These are phyloP conservation scores for Excalfactoria chinensis DNA, from an alignment of 2,113 vertebrate species.

Conservation along the genomic window DNA sequence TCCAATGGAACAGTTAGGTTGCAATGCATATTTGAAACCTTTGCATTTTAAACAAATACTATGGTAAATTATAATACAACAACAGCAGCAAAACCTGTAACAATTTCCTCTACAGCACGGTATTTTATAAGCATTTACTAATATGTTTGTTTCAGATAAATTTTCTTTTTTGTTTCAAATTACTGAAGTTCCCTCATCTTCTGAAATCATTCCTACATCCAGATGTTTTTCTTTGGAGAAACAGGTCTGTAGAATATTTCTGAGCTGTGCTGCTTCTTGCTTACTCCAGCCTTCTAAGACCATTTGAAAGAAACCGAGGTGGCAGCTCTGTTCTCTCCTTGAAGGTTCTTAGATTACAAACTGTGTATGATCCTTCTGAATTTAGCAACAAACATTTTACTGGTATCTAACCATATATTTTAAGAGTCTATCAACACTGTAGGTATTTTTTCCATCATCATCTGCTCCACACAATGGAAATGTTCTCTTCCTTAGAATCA, in stretches of 20 bases:
- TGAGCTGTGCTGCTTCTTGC: not conserved
- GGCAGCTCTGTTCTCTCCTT: not conserved
- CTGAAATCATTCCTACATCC: not conserved
- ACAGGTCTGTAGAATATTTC: not conserved
- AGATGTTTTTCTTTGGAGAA: not conserved
- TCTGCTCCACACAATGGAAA: not conserved
- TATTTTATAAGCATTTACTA: conserved; percentile 33
- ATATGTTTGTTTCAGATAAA: not conserved
- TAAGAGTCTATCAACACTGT: not conserved
- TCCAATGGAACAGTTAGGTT: conserved; percentile 44
- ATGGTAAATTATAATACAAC: conserved; percentile 31
- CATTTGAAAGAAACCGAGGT: not conserved
- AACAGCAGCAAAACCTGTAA: conserved; percentile 8
- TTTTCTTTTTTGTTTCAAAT: conserved; percentile 17
- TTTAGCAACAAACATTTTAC: not conserved
- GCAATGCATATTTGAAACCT: conserved; percentile 53
- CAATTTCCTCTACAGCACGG: conserved; percentile 47
- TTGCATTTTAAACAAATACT: conserved; percentile 66
- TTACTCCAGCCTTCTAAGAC: not conserved
- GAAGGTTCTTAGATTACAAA: not conserved
- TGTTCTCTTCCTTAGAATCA: not conserved
- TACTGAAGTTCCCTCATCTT: not conserved
- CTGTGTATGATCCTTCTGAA: not conserved
- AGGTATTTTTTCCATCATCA: not conserved
- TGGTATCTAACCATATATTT: not conserved